Conservation (phyloP, 2,888 invertebrate genomes). For the Drosophila merina region DNA sequence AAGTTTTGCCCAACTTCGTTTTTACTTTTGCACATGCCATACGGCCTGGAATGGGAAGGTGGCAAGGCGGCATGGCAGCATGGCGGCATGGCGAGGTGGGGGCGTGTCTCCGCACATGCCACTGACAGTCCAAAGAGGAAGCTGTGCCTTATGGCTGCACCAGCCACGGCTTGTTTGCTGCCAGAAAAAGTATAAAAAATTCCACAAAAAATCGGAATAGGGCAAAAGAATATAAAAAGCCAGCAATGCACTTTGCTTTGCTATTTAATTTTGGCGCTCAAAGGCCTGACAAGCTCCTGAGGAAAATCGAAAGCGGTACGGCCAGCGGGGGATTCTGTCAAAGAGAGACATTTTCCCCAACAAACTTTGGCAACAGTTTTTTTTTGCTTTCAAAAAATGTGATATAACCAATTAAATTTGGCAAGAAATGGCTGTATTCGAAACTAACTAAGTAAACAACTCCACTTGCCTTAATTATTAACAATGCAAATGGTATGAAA, state of each 20-base stretch:
- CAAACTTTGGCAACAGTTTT: slow-evolving; percentile 45
- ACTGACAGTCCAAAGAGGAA: slow-evolving; percentile 69
- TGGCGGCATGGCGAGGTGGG: slow-evolving; percentile 6
- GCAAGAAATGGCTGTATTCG: slow-evolving; percentile 2
- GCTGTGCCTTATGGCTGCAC: slow-evolving; percentile 60
- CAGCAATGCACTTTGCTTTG: slow-evolving; percentile 71
- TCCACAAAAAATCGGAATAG: slow-evolving; percentile 29
- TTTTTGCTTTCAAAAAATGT: slow-evolving; percentile 39
- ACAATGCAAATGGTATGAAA: slow-evolving; percentile 16
- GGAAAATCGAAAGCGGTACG: slow-evolving; percentile 2
- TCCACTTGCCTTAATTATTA: slow-evolving; percentile 53
- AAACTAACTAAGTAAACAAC: slow-evolving; percentile 29
- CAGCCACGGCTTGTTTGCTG: slow-evolving; percentile 73
- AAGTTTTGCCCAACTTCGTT: slow-evolving; percentile 79
- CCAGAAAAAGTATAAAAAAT: slow-evolving; percentile 60
- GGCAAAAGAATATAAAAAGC: slow-evolving; percentile 39
- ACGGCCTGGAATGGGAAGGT: slow-evolving; percentile 23
- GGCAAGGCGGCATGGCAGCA: slow-evolving; percentile 8
- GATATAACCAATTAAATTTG: slow-evolving; percentile 57
- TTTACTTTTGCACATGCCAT: slow-evolving; percentile 73
- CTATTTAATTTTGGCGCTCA: slow-evolving; percentile 78
- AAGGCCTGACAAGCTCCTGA: slow-evolving; percentile 66
- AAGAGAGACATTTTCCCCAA: slow-evolving; percentile 53
- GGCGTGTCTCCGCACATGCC: slow-evolving; percentile 62
- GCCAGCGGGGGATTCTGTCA: slow-evolving; percentile 6